phyloP scores from a whole-genome alignment of 2,888 invertebrate species.

The Papilio protenor region DNA sequence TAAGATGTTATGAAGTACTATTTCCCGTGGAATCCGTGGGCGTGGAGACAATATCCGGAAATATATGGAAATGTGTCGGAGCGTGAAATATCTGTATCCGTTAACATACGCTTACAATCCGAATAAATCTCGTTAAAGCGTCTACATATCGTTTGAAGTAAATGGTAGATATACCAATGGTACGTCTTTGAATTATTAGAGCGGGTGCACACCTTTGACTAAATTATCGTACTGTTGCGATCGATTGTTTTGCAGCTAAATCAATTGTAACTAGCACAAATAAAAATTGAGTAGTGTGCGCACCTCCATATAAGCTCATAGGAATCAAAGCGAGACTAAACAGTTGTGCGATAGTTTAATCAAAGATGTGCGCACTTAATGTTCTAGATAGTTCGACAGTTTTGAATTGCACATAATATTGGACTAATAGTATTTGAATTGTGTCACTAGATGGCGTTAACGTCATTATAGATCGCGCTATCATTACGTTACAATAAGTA shows the following conservation, averaged over 20 bases:
- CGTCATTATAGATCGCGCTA: background rate
- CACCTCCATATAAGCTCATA: too few relatives aligned
- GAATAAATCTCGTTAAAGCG: conserved; percentile 17
- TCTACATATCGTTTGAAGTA: conserved; percentile 15
- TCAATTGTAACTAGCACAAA: too few relatives aligned
- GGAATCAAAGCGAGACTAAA: too few relatives aligned
- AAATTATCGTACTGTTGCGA: too few relatives aligned
- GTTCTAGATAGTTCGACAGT: background rate
- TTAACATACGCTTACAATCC: conserved; percentile 22
- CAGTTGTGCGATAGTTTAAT: too few relatives aligned
- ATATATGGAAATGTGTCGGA: conserved; percentile 24
- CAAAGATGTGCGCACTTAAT: too few relatives aligned
- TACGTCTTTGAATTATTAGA: background rate
- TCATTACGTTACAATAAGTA: background rate
- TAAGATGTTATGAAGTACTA: conserved; percentile 23
- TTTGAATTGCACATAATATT: background rate
- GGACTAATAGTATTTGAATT: background rate
- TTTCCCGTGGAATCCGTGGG: conserved; percentile 1
- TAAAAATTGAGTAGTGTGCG: too few relatives aligned
- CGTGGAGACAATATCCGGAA: conserved; percentile 21
- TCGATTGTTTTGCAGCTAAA: too few relatives aligned
- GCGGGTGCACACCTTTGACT: too few relatives aligned
- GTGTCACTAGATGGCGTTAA: conserved; percentile 15
- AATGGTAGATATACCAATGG: background rate
- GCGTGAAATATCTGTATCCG: conserved; percentile 24